Percentiles rank a stretch among this genome's conserved stretches.
Conservation (phyloP, 2,797 vertebrate genomes). For the Sarcoramphus papa region DNA sequence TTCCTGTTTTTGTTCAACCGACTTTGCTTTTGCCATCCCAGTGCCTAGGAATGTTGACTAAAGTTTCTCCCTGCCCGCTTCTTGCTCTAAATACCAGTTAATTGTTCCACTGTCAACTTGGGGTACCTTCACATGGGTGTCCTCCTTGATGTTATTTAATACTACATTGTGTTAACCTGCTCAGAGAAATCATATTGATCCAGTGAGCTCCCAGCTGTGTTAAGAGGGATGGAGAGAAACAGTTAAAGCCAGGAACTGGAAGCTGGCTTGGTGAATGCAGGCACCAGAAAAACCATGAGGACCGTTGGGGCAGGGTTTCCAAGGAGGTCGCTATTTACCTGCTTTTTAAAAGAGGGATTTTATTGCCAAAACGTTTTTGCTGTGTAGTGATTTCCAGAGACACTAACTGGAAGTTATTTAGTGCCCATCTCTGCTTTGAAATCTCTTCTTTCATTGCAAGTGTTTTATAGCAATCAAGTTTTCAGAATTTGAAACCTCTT, state of each 20-base stretch:
- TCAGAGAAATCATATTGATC: not conserved
- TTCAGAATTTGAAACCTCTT: not conserved
- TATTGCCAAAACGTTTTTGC: not conserved
- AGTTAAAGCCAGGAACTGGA: not conserved
- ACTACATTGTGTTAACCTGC: not conserved
- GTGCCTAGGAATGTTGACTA: not conserved
- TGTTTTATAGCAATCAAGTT: conserved; percentile 22
- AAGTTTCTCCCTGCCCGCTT: not conserved
- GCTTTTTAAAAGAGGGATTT: not conserved
- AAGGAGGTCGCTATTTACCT: not conserved
- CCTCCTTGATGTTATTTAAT: not conserved
- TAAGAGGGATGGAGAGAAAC: not conserved
- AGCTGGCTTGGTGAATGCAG: not conserved
- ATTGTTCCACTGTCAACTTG: not conserved
- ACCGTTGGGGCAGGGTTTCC: not conserved
- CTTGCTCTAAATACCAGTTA: not conserved
- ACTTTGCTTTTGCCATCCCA: not conserved
- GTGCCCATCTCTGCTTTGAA: conserved; percentile 11
- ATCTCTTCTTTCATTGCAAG: not conserved
- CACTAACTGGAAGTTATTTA: conserved; percentile 8
- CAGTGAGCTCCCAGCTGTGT: not conserved
- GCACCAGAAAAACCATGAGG: not conserved
- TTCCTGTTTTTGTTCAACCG: not conserved
- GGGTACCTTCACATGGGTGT: not conserved
- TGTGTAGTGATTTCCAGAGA: not conserved